Evolutionary conservation across 2,888 invertebrate genomes (phyloP).

Genomic region (Pandemis heparana): DNA sequence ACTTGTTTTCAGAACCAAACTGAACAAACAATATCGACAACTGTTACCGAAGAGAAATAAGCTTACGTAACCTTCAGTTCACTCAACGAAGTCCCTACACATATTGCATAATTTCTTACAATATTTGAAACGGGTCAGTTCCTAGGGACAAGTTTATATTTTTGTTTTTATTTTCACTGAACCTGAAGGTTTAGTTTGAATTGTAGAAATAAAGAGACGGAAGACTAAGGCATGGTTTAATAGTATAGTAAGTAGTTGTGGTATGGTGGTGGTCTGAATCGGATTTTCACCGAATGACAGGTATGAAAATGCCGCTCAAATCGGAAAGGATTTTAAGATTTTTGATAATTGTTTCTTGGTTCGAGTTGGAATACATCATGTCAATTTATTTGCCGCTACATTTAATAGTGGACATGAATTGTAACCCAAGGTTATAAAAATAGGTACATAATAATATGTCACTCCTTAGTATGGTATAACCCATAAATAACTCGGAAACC

Average conservation of each 20-base stretch:
- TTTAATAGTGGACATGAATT: not conserved
- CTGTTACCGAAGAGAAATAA: slow-evolving; percentile 7
- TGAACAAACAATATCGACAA: not conserved
- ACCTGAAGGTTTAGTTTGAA: not conserved
- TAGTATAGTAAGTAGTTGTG: not conserved
- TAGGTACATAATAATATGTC: not conserved
- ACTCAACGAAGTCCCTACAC: not conserved
- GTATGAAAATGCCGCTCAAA: not conserved
- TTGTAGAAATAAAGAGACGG: not conserved
- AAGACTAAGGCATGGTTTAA: not conserved
- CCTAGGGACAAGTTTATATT: not conserved
- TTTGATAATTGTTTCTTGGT: not conserved
- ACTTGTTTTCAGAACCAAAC: not conserved
- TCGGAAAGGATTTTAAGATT: not conserved
- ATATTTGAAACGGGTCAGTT: not conserved
- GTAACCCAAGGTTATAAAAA: not conserved
- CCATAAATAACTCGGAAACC: slow-evolving; percentile 25
- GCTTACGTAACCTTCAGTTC: slow-evolving; percentile 6
- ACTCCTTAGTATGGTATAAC: not conserved
- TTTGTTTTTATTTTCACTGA: not conserved
- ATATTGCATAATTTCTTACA: not conserved
- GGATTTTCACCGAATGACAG: not conserved
- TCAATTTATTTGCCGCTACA: not conserved
- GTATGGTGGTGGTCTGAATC: not conserved
- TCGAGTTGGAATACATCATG: not conserved